Conservation (phyloP, 2,888 invertebrate species). For the Dasypogon diadema region DNA sequence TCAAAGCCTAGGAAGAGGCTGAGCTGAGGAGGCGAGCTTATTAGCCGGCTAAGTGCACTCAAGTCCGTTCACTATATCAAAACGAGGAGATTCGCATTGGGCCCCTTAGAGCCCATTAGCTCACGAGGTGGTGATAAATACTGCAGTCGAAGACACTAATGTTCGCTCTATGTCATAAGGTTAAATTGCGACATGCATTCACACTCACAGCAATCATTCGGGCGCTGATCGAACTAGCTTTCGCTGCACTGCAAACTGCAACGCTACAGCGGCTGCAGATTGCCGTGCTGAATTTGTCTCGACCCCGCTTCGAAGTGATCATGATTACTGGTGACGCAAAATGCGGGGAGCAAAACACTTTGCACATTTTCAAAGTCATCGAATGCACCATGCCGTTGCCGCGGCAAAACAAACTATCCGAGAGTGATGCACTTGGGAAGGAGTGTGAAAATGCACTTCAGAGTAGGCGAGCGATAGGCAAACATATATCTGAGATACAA, state of each 20-base stretch:
- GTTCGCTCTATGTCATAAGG: slow-evolving; percentile 62
- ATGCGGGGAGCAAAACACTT: slow-evolving; percentile 46
- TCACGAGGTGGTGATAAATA: slow-evolving; percentile 62
- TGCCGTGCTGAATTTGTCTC: slow-evolving; percentile 1
- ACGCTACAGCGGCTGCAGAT: slow-evolving; percentile 48
- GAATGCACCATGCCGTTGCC: slow-evolving; percentile 11
- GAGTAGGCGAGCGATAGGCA: slow-evolving; percentile 46
- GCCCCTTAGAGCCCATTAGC: slow-evolving; percentile 48
- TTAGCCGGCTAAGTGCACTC: not conserved
- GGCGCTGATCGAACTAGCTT: slow-evolving; percentile 54
- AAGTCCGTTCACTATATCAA: slow-evolving; percentile 38
- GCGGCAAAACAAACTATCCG: slow-evolving; percentile 18
- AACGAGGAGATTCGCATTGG: slow-evolving; percentile 45
- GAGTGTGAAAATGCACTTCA: slow-evolving; percentile 46
- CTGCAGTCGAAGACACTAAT: slow-evolving; percentile 61
- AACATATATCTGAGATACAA: slow-evolving; percentile 37
- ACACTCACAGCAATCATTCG: slow-evolving; percentile 59
- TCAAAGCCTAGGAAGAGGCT: not conserved
- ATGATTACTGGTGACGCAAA: slow-evolving; percentile 40
- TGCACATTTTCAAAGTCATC: slow-evolving; percentile 47
- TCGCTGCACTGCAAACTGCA: slow-evolving; percentile 46
- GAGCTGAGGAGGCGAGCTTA: slow-evolving; percentile 9
- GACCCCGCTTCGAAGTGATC: slow-evolving; percentile 3
- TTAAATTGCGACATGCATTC: slow-evolving; percentile 63
- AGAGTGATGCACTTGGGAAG: slow-evolving; percentile 45